Percentiles rank a stretch among this genome's conserved stretches.
Evolutionary conservation across 2,113 vertebrate species (phyloP).

Genomic region (Ia io): DNA sequence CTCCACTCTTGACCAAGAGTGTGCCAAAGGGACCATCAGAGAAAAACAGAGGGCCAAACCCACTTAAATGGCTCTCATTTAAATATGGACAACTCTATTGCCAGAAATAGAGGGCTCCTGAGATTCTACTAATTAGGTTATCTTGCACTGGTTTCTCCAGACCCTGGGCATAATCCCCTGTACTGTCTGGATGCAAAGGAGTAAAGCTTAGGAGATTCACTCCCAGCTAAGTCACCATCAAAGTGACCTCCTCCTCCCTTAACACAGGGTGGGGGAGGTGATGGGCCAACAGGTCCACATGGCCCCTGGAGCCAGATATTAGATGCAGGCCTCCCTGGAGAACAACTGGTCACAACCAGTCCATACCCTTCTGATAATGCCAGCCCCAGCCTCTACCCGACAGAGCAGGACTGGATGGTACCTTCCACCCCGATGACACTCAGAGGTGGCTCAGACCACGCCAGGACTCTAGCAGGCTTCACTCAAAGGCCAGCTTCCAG

Average conservation of each 20-base stretch:
- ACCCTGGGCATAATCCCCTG: background rate
- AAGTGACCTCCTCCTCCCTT: background rate
- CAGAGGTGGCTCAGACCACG: background rate
- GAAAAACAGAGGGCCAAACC: background rate
- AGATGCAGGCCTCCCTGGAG: background rate
- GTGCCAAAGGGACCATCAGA: background rate
- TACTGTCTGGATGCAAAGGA: background rate
- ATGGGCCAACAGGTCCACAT: background rate
- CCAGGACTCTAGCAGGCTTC: background rate
- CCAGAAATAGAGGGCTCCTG: background rate
- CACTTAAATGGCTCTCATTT: background rate
- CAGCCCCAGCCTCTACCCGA: background rate
- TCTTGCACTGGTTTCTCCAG: slow-evolving; percentile 9
- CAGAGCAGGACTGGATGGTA: background rate
- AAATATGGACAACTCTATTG: background rate
- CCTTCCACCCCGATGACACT: background rate
- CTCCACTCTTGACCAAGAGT: background rate
- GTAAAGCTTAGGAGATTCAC: background rate
- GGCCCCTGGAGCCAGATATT: background rate
- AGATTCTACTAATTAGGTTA: slow-evolving; percentile 3
- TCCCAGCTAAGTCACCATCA: background rate
- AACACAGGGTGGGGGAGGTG: background rate
- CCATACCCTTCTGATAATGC: background rate
- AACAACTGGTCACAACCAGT: background rate
- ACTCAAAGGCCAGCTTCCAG: background rate